Percentiles rank a stretch among this genome's conserved stretches.
phyloP scores from a whole-genome alignment of 2,888 invertebrate genomes.

The Thymelicus acteon region DNA sequence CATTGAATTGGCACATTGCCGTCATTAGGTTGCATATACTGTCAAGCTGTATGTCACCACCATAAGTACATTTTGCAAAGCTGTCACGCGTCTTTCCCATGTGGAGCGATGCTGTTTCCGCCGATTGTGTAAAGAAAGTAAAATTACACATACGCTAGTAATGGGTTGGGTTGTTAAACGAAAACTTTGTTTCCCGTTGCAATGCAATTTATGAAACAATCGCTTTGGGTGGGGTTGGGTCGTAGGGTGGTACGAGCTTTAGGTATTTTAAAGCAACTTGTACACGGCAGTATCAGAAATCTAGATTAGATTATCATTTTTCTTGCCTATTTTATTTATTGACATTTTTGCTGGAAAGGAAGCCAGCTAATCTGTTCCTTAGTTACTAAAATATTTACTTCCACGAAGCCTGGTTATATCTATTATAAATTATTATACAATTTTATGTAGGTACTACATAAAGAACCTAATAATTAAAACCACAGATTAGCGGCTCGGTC shows the following conservation, averaged over 20 bases:
- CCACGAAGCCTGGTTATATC: too few relatives aligned
- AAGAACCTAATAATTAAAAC: too few relatives aligned
- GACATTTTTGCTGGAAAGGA: too few relatives aligned
- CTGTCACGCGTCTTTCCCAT: slow-evolving; percentile 63
- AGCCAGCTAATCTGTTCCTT: too few relatives aligned
- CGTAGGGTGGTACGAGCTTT: neutral
- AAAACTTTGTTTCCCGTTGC: slow-evolving; percentile 7
- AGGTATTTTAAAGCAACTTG: neutral
- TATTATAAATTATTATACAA: too few relatives aligned
- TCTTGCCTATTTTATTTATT: too few relatives aligned
- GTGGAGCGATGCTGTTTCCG: slow-evolving; percentile 60
- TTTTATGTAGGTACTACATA: too few relatives aligned
- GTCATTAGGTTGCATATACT: too few relatives aligned
- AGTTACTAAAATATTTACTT: too few relatives aligned
- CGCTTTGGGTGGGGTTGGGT: slow-evolving; percentile 1
- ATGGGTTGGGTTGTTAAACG: slow-evolving; percentile 18
- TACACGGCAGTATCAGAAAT: neutral
- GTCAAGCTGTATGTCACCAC: slow-evolving; percentile 34
- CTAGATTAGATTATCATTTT: neutral
- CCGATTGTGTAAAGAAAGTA: slow-evolving; percentile 61
- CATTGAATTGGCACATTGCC: too few relatives aligned
- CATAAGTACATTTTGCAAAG: slow-evolving; percentile 55
- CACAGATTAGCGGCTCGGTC: too few relatives aligned
- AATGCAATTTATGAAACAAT: slow-evolving; percentile 18
- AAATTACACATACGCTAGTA: slow-evolving; percentile 44